Conservation (phyloP, 2,797 vertebrate species). For the Mus minutoides region DNA sequence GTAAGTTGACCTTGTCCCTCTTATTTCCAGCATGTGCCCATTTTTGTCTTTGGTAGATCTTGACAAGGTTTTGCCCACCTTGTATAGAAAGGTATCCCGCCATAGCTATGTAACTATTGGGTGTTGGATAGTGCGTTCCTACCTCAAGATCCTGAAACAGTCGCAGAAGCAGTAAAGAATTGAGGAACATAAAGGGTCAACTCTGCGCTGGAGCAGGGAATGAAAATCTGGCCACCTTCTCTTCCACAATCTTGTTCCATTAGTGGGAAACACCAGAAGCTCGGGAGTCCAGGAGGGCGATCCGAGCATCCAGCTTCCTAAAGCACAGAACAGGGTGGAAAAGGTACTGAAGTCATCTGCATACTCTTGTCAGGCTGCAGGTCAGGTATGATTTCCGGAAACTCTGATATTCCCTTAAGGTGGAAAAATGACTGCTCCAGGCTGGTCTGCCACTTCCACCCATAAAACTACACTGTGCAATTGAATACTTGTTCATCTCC, state of each 20-base stretch:
- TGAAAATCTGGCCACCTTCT: rapidly evolving
- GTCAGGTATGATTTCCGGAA: not conserved
- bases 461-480: not conserved
- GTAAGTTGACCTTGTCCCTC: too few relatives aligned
- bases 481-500: not conserved
- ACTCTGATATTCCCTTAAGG: not conserved
- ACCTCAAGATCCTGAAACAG: too few relatives aligned
- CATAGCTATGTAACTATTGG: not conserved
- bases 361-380: too few relatives aligned
- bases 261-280: not conserved
- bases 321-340: too few relatives aligned
- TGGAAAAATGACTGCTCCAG: too few relatives aligned
- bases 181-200: rapidly evolving
- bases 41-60: not conserved
- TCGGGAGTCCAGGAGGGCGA: rapidly evolving
- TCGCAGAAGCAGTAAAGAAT: rapidly evolving
- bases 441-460: not conserved
- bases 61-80: not conserved
- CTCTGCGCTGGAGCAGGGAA: rapidly evolving
- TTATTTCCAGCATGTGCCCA: rapidly evolving
- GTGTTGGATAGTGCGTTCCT: rapidly evolving
- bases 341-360: too few relatives aligned
- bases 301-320: not conserved
- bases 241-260: not conserved
- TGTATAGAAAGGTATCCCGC: not conserved